These are phyloP conservation scores for Pelecanoides urinatrix DNA, from an alignment of 2,113 vertebrate genomes.

Conservation along the genomic window DNA sequence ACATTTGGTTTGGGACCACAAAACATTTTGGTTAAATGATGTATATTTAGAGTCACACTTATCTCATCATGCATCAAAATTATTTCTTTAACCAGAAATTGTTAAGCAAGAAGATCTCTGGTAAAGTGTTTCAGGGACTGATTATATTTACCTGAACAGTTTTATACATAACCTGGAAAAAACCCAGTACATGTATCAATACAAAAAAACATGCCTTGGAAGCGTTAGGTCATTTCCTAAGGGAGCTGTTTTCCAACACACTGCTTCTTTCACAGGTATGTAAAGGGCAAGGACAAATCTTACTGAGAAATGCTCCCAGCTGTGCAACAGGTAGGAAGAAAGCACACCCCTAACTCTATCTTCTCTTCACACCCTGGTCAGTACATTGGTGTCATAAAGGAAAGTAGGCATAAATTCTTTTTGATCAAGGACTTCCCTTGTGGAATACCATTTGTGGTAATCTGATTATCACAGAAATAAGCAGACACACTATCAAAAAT, in stretches of 20 bases:
- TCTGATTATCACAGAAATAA: neutral
- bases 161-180: neutral
- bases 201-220: neutral
- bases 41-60: neutral
- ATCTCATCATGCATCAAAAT: neutral
- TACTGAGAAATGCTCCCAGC: neutral
- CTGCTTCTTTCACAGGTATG: neutral
- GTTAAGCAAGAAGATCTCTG: neutral
- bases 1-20: neutral
- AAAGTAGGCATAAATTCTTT: neutral
- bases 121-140: neutral
- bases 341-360: fast-evolving
- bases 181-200: neutral
- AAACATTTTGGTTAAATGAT: neutral
- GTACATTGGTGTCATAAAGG: neutral
- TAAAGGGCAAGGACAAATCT: neutral
- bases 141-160: neutral
- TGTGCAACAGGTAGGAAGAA: neutral
- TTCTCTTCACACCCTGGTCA: neutral
- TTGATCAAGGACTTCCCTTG: neutral
- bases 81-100: neutral
- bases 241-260: neutral
- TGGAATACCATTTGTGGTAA: neutral
- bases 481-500: neutral
- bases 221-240: neutral